A percentile compares a stretch with the other conserved stretches of the same genome.
Conservation (phyloP, 2,797 vertebrate genomes). For the Linurgus olivaceus region DNA sequence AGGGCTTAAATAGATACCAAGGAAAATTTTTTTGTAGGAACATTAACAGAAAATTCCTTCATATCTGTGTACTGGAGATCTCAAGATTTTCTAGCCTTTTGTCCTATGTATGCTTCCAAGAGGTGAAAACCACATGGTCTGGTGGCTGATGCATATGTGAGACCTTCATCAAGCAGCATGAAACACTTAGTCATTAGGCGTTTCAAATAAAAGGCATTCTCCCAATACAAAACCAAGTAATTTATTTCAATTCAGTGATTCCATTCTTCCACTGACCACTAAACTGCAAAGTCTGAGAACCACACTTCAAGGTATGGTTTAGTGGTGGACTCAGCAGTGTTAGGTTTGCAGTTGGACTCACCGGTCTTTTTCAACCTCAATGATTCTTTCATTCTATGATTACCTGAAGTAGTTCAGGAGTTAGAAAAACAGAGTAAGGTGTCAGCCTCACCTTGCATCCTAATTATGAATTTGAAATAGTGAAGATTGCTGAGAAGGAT, state of each 20-base stretch:
- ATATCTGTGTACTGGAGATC: not conserved
- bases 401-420: not conserved
- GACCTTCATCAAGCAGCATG: not conserved
- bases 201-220: not conserved
- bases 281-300: not conserved
- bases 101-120: not conserved
- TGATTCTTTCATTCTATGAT: not conserved
- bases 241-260: not conserved
- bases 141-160: not conserved
- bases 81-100: not conserved
- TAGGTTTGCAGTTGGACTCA: not conserved
- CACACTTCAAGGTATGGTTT: not conserved
- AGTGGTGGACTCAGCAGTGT: not conserved
- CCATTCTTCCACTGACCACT: not conserved
- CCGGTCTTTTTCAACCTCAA: not conserved
- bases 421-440: not conserved
- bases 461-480: not conserved
- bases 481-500: not conserved
- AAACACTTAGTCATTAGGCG: not conserved
- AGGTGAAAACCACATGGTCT: not conserved
- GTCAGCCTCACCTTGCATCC: not conserved
- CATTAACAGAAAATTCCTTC: not conserved
- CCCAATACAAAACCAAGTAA: not conserved
- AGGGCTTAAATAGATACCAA: not conserved
- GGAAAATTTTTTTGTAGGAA: not conserved